phyloP scores from a whole-genome alignment of 2,797 vertebrate species.

The Coranthus polyacanthus region DNA sequence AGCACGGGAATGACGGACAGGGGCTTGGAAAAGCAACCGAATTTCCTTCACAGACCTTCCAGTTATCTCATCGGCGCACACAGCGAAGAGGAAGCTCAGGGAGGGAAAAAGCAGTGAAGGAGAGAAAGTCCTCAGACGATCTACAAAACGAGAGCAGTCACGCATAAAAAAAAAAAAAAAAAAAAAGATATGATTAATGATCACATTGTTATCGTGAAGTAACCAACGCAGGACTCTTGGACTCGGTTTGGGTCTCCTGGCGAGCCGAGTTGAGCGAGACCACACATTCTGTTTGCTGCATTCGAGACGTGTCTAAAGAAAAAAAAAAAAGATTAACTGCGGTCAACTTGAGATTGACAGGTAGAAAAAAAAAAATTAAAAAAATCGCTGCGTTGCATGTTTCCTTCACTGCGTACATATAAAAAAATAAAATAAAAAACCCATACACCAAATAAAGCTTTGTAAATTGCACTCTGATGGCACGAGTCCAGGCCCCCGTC shows the following conservation, averaged over 20 bases:
- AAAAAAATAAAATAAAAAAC: conserved; percentile 16
- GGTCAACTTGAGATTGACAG: conserved; percentile 22
- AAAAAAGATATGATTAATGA: conserved; percentile 50
- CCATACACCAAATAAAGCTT: conserved; percentile 76
- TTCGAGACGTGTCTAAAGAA: conserved; percentile 53
- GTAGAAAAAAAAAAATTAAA: conserved; percentile 63
- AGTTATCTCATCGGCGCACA: conserved; percentile 34
- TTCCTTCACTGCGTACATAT: conserved; percentile 33
- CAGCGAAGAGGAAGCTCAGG: conserved; percentile 32
- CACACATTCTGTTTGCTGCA: conserved; percentile 76
- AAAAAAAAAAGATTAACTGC: conserved; percentile 24
- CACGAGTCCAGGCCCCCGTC: conserved; percentile 45
- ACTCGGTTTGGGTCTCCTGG: conserved; percentile 34
- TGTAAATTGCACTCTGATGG: conserved; percentile 79
- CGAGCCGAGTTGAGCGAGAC: conserved; percentile 31
- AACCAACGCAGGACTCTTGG: conserved; percentile 18
- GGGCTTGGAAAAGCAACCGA: conserved; percentile 23
- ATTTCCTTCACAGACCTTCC: conserved; percentile 27
- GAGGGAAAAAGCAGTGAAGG: conserved; percentile 3
- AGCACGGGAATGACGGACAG: conserved; percentile 52
- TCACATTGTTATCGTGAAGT: conserved; percentile 19
- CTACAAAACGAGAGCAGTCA: conserved; percentile 52
- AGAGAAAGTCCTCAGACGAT: conserved; percentile 52
- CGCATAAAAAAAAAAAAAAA: too few species aligned
- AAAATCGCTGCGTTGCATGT: conserved; percentile 17